Percentiles rank a stretch among this genome's conserved stretches.
Evolutionary conservation across 2,888 invertebrate species (phyloP).

Genomic region (Zonitis immaculata): DNA sequence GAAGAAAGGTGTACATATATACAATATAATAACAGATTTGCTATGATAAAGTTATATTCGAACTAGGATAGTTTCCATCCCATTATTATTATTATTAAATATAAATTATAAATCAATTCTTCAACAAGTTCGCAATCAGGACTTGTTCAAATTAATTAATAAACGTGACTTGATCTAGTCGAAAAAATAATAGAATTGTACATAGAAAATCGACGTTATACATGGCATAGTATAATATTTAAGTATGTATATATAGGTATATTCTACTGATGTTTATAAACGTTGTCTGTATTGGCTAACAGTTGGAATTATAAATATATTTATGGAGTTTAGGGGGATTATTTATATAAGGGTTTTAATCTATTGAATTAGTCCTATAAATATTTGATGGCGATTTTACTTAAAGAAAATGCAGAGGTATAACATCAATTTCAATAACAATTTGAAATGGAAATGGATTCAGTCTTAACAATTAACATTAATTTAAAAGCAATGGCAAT

Average conservation of each 20-base stretch:
- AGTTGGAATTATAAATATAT: conserved; percentile 6
- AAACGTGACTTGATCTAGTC: conserved; percentile 12
- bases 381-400: conserved; percentile 37
- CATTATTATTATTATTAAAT: conserved; percentile 2
- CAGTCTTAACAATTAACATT: conserved; percentile 46
- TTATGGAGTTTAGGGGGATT: conserved; percentile 11
- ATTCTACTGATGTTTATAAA: neutral
- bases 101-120: conserved; percentile 7
- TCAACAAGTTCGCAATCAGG: conserved; percentile 1
- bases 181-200: neutral
- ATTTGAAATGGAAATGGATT: conserved; percentile 42
- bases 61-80: neutral
- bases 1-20: neutral
- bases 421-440: conserved; percentile 39
- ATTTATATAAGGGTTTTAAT: conserved; percentile 20
- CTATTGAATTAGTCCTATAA: conserved; percentile 36
- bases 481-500: conserved; percentile 49
- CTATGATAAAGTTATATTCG: neutral
- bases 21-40: neutral
- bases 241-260: neutral
- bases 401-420: no score
- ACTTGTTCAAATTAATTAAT: conserved; percentile 12
- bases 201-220: no score
- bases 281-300: neutral
- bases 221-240: no score